Base-by-base conservation (phyloP, 2,888 invertebrate genomes). In the Polymixis flavicincta region DNA sequence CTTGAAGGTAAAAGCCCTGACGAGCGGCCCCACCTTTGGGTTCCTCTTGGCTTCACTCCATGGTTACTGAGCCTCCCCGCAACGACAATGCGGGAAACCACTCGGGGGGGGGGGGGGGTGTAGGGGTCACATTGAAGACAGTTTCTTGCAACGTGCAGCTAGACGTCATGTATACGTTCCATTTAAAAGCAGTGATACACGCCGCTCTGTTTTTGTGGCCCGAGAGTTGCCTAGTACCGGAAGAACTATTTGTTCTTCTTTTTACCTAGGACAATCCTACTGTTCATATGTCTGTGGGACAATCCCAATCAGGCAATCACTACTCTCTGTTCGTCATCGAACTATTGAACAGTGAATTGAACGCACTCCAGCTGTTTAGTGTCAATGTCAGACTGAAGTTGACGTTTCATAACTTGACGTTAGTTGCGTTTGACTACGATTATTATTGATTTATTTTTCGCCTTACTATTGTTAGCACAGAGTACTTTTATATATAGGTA, bases 381-480 rank as follows among this genome's bases (percentile, higher is more conserved):
- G 48, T 50, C 25, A 78, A 52, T 45, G 78, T 59, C 64, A 71
- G 60, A 71, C n/a, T 45, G 50, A 75, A 37, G 52, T 45, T 79
- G 72, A 80, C 60, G n/a, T 73, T 76, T 55, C 8, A 0, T 50
- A n/a, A 1, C 11, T 42, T 75, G 73, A 42, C 50, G 11, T n/a
- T 48, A 25, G 2, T 48, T 28, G 50, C 25, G 14, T 37, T 32
- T 8, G 25, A 19, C 0, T 45, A 45, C 11, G 25, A 19, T 0
- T 32, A 74, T 7, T 75, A 82, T 80, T 64, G 81, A 82, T 84
- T 80, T 28, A 64, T 32, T 66, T 68, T 60, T 11, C 22, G n/a
- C n/a, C n/a, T n/a, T n/a, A n/a, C n/a, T n/a, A n/a, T n/a, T n/a
- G n/a, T n/a, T n/a, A n/a, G n/a, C n/a, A n/a, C n/a, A n/a, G n/a